Percentiles rank a stretch among this genome's conserved stretches.
phyloP scores from a whole-genome alignment of 2,113 vertebrate genomes.

The Suricata suricatta region DNA sequence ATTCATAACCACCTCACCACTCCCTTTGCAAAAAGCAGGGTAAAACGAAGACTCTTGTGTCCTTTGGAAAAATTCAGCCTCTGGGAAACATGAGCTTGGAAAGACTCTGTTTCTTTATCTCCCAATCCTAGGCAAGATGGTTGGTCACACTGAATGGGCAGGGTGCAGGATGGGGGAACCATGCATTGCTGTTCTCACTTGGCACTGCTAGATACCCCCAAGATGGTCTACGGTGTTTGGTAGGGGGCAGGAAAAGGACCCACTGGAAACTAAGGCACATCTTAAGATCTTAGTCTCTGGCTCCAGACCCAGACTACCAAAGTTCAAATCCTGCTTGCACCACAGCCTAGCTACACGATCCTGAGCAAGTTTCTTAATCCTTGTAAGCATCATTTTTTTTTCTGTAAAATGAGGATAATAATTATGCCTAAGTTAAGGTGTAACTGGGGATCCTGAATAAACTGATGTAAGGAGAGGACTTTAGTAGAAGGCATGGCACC shows the following conservation, averaged over 20 bases:
- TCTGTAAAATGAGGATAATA: background rate
- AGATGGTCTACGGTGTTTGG: background rate
- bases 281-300: background rate
- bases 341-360: background rate
- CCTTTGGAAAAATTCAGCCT: conserved; percentile 75
- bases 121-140: background rate
- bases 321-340: background rate
- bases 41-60: conserved; percentile 78
- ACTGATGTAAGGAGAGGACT: background rate
- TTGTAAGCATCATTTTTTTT: background rate
- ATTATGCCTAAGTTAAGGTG: background rate
- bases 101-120: background rate
- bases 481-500: background rate
- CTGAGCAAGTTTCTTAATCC: background rate
- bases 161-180: accelerated
- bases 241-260: background rate
- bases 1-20: conserved; percentile 77
- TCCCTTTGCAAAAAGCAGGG: conserved; percentile 73
- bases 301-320: background rate
- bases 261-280: background rate
- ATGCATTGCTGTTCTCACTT: background rate
- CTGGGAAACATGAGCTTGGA: background rate
- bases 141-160: background rate
- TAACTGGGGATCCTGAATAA: background rate
- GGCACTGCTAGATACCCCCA: too few species aligned